Base-by-base conservation (phyloP, 2,888 invertebrate genomes). In the Amphimallon solstitiale region DNA sequence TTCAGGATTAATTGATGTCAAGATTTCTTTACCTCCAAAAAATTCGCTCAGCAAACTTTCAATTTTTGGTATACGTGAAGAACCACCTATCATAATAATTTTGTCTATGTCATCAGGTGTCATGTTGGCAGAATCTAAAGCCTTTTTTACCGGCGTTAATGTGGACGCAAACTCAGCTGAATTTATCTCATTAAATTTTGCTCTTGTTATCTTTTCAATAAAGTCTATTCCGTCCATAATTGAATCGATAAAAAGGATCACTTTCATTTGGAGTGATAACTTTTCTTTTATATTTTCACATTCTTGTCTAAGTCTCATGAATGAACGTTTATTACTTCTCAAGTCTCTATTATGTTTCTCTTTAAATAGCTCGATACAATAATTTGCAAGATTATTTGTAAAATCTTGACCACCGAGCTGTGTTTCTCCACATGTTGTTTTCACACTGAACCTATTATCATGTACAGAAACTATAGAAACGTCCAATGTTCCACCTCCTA, bases 391-490 rank as follows among this genome's bases (percentile, higher is more conserved):
- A 14, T 70, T 65, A 45, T 67, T 63, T 52, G 75, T 74, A 12
- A 76, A 70, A 66, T 77, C 76, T 45, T 71, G 66, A 0, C 77
- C 77, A 1, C 77, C 77, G 19, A 77, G 68, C 67, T 73, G 70
- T 5, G 70, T 67, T 48, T 76, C 73, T 1, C 77, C 77, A 46
- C 71, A 71, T 9, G 74, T 70, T 17, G 68, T 68, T 56, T 71
- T 65, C 9, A 75, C 73, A n/a, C 68, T 65, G 38, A 71, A 66
- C 9, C 67, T 51, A 1, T 49, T 66, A n/a, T 66, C 46, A 4
- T 59, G 62, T 17, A 70, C 34, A 14, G 65, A 63, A 5, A 74
- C 49, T 35, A 76, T 68, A 2, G 75, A 73, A 2, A 76, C 72
- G 40, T 76, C 75, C 38, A 75, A 74, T 2, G 76, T 76, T 14